Conservation (phyloP, 2,888 invertebrate species). For the Hemaris fuciformis region DNA sequence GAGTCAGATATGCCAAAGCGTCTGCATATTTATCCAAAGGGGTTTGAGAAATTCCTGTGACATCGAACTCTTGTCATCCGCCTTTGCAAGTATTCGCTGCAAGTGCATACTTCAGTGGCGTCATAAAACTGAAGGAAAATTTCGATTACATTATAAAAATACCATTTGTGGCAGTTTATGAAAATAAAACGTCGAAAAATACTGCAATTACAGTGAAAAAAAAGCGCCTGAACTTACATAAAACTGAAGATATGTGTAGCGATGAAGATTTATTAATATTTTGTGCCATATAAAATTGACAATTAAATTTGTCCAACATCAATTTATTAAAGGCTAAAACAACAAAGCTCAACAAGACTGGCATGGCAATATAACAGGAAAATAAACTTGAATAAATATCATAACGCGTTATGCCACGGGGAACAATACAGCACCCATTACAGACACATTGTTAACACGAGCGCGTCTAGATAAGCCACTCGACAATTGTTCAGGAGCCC, state of each 20-base stretch:
- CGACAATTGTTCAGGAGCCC: background rate
- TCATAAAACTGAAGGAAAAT: background rate
- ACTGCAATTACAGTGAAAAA: too few relatives aligned
- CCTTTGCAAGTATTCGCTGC: background rate
- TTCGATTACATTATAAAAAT: background rate
- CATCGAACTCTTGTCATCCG: background rate
- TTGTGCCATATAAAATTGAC: too few relatives aligned
- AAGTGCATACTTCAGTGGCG: background rate
- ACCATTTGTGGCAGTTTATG: too few relatives aligned
- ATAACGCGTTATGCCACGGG: background rate
- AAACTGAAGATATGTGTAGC: too few relatives aligned
- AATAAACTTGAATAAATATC: background rate
- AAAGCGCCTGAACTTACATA: too few relatives aligned
- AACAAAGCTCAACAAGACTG: background rate
- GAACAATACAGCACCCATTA: conserved; percentile 9
- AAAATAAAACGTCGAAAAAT: too few relatives aligned
- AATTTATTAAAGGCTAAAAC: too few relatives aligned
- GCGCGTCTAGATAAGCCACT: background rate
- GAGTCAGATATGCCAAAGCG: background rate
- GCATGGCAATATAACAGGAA: background rate
- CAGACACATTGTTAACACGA: background rate
- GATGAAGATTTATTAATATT: too few relatives aligned
- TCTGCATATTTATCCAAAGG: background rate
- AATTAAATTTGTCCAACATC: too few relatives aligned
- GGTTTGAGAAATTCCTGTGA: background rate